Percentiles rank a stretch among this genome's conserved stretches.
These are phyloP conservation scores for Osmerus eperlanus DNA, from an alignment of 2,113 vertebrate species.

Conservation along the genomic window DNA sequence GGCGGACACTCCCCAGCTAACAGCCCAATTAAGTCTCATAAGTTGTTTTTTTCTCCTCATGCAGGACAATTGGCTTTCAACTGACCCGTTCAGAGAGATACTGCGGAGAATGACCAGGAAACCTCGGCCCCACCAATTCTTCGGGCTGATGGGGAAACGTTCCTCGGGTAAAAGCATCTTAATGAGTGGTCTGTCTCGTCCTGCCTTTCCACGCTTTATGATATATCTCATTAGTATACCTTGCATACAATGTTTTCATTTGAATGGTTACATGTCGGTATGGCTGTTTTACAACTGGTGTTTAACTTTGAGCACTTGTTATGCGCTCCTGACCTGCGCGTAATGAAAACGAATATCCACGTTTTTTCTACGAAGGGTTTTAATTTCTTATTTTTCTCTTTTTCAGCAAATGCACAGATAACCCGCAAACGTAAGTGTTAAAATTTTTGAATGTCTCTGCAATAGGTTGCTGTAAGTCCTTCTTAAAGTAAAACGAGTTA, in stretches of 20 bases:
- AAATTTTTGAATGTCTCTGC: too few relatives aligned
- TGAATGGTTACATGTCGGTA: too few relatives aligned
- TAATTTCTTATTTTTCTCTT: conserved; percentile 5
- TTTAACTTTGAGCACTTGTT: not conserved
- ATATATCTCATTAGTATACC: not conserved
- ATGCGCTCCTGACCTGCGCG: not conserved
- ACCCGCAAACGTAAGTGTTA: conserved; percentile 91
- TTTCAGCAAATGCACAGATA: conserved; percentile 84
- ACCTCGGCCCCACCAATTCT: conserved; percentile 93
- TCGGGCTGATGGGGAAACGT: conserved; percentile 94
- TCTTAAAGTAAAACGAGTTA: too few relatives aligned
- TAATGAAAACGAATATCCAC: not conserved
- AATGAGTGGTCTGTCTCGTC: not conserved
- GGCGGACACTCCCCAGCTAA: not conserved
- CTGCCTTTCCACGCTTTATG: not conserved
- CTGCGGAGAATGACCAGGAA: conserved; percentile 89
- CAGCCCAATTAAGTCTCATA: not conserved
- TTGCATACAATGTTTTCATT: too few relatives aligned
- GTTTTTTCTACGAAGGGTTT: too few relatives aligned
- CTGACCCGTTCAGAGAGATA: conserved; percentile 80
- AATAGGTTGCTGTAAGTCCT: too few relatives aligned
- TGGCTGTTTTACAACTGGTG: too few relatives aligned
- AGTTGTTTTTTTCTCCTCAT: conserved; percentile 13
- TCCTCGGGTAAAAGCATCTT: conserved; percentile 78
- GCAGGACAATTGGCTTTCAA: conserved; percentile 69